Conservation (phyloP, 2,113 vertebrate species). For the Felis chaus region DNA sequence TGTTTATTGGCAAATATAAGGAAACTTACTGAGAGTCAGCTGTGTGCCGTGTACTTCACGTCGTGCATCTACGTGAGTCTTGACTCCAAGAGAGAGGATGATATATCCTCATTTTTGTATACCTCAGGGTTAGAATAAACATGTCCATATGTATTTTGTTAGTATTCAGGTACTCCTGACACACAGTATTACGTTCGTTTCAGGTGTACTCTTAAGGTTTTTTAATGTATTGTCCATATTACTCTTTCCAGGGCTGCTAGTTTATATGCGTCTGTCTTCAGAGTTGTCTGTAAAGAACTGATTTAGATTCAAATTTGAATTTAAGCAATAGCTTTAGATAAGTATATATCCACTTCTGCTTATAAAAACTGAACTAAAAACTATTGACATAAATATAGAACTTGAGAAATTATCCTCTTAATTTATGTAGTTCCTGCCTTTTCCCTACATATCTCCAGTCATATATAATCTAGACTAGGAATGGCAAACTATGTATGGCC, state of each 20-base stretch:
- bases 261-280: not conserved
- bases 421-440: not conserved
- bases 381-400: not conserved
- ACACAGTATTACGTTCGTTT: not conserved
- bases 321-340: not conserved
- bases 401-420: not conserved
- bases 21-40: not conserved
- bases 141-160: not conserved
- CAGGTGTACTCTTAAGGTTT: not conserved
- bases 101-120: not conserved
- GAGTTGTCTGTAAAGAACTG: not conserved
- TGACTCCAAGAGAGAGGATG: not conserved
- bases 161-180: not conserved
- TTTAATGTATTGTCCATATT: not conserved
- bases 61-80: not conserved
- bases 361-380: not conserved
- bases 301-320: conserved; percentile 7
- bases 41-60: not conserved
- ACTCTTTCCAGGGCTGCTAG: not conserved
- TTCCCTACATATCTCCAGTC: not conserved
- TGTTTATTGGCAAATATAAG: not conserved
- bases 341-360: not conserved
- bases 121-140: not conserved
- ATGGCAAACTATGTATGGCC: not conserved
- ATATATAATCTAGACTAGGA: not conserved